Evolutionary conservation across 2,113 vertebrate genomes (phyloP).

Genomic region (Upupa epops): DNA sequence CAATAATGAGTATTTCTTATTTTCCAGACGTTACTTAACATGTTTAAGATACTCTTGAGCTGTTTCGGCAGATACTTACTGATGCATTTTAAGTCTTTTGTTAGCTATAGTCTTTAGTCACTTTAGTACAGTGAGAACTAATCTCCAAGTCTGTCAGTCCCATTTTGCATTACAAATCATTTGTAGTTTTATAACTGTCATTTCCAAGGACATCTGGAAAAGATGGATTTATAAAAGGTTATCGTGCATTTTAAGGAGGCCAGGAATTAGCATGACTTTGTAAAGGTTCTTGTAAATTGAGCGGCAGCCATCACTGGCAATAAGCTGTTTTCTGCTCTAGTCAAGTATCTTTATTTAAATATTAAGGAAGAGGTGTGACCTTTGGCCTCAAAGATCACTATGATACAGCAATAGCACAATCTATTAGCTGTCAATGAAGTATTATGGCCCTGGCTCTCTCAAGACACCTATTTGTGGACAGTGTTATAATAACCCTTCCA

Average conservation of each 20-base stretch:
- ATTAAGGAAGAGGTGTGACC: slow-evolving; percentile 81
- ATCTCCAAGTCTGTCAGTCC: slow-evolving; percentile 81
- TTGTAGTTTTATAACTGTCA: slow-evolving; percentile 85
- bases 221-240: slow-evolving; percentile 93
- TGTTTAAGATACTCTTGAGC: slow-evolving; percentile 58
- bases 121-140: slow-evolving; percentile 72
- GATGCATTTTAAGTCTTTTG: slow-evolving; percentile 73
- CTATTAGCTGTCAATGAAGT: slow-evolving; percentile 83
- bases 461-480: slow-evolving; percentile 84
- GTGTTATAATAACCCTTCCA: slow-evolving; percentile 87
- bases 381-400: slow-evolving; percentile 82
- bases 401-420: slow-evolving; percentile 77
- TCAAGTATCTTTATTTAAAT: slow-evolving; percentile 87
- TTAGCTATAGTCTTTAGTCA: slow-evolving; percentile 73
- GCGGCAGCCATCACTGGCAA: slow-evolving; percentile 77
- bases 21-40: slow-evolving; percentile 21
- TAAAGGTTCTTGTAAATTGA: slow-evolving; percentile 87
- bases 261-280: slow-evolving; percentile 91
- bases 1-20: not conserved
- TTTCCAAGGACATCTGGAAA: slow-evolving; percentile 90
- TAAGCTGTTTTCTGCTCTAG: slow-evolving; percentile 82
- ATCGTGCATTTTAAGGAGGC: slow-evolving; percentile 79
- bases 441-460: slow-evolving; percentile 74
- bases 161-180: slow-evolving; percentile 94
- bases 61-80: slow-evolving; percentile 66